Evolutionary conservation across 35 echinoderm and acorn worm genomes (phyloP).

Genomic region (Hemicentrotus pulcherrimus): DNA sequence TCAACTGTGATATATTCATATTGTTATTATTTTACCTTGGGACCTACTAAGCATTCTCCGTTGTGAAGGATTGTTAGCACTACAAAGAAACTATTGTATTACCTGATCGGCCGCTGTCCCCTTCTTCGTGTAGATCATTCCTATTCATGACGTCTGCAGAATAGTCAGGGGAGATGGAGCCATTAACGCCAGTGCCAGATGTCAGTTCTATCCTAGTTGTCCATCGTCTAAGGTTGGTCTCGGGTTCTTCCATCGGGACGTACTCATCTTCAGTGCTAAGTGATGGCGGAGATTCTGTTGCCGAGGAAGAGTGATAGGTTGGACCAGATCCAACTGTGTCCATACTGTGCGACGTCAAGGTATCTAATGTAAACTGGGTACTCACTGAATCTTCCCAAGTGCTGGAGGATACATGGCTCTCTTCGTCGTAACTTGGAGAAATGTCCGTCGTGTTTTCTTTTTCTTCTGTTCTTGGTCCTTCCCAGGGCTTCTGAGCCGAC

Average conservation of each 20-base stretch:
- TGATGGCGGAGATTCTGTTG: neutral
- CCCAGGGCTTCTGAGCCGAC: neutral
- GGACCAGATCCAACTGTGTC: neutral
- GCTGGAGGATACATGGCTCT: neutral
- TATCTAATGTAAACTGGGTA: neutral
- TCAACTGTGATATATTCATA: no score
- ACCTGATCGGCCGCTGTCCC: conserved; percentile 17
- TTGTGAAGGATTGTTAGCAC: no score
- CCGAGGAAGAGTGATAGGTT: neutral
- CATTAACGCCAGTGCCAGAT: neutral
- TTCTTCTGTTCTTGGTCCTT: neutral
- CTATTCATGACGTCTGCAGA: neutral
- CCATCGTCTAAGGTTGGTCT: neutral
- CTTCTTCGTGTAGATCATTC: conserved; percentile 27
- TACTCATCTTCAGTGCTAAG: neutral
- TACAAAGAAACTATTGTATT: neutral
- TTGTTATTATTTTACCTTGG: no score
- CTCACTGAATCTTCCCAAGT: conserved; percentile 4
- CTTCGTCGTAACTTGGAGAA: neutral
- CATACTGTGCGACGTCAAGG: neutral
- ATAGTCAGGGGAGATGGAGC: neutral
- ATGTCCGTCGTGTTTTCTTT: neutral
- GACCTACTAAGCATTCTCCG: no score
- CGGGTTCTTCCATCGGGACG: neutral
- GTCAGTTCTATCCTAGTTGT: neutral